Percentiles rank a stretch among this genome's conserved stretches.
phyloP scores from a whole-genome alignment of 2,888 invertebrate species.

The Synergus japonicus region DNA sequence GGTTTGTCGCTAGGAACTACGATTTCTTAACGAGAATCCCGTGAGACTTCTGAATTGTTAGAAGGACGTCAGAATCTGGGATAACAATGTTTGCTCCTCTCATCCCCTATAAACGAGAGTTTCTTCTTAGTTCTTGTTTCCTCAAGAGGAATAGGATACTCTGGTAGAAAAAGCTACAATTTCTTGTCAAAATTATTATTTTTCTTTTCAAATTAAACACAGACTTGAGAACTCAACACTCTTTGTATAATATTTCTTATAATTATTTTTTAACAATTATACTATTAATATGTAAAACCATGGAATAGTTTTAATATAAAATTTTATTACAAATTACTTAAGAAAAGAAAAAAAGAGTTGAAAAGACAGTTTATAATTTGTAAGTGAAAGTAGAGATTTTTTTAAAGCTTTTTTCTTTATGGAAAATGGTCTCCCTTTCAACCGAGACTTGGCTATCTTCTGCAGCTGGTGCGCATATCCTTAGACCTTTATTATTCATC shows the following conservation, averaged over 20 bases:
- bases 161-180: conserved; percentile 12
- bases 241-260: neutral
- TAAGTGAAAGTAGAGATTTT: neutral
- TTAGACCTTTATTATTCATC: neutral
- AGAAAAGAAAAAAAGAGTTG: neutral
- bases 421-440: neutral
- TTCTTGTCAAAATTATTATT: conserved; percentile 4
- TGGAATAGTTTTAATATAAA: neutral
- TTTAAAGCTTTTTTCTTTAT: neutral
- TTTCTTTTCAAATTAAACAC: neutral
- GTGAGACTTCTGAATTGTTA: conserved; percentile 21
- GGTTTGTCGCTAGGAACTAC: conserved; percentile 20
- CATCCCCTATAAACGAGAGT: conserved; percentile 33
- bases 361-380: neutral
- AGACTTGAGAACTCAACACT: neutral
- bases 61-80: conserved; percentile 34
- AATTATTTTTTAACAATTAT: neutral
- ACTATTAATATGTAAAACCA: neutral
- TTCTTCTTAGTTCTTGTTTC: conserved; percentile 33
- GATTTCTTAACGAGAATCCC: conserved; percentile 41
- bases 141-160: conserved; percentile 19
- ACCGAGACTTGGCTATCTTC: neutral
- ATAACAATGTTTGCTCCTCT: conserved; percentile 59
- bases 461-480: conserved; percentile 4
- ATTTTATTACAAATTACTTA: neutral